A percentile compares a stretch with the other conserved stretches of the same genome.
phyloP scores from a whole-genome alignment of 2,113 vertebrate genomes.

The Poeciliopsis prolifica region DNA sequence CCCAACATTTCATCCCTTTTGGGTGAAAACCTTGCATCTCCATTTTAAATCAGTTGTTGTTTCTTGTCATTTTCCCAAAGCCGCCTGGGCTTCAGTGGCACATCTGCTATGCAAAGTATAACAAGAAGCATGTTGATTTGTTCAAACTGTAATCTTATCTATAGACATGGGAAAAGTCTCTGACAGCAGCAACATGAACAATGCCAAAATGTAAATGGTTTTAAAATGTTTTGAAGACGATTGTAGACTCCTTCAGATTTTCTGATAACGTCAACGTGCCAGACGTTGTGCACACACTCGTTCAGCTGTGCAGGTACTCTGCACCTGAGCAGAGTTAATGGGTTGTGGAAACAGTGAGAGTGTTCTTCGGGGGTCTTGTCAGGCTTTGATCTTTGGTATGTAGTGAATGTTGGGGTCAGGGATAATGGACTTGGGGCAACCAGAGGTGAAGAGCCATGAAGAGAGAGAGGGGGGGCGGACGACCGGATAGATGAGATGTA shows the following conservation, averaged over 20 bases:
- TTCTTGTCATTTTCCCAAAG: too few species aligned
- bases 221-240: too few species aligned
- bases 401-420: slow-evolving; percentile 68
- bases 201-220: too few species aligned
- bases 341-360: slow-evolving; percentile 61
- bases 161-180: too few species aligned
- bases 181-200: too few species aligned
- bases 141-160: too few species aligned
- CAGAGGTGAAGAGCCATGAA: slow-evolving; percentile 57
- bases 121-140: too few species aligned
- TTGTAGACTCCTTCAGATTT: neutral
- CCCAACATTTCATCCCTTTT: too few species aligned
- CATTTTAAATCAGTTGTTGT: too few species aligned
- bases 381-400: slow-evolving; percentile 75
- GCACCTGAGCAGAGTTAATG: slow-evolving; percentile 58
- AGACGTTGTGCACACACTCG: neutral
- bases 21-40: too few species aligned
- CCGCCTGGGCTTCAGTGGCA: too few species aligned
- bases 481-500: slow-evolving; percentile 11
- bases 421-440: slow-evolving; percentile 64
- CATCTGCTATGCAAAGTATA: too few species aligned
- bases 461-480: slow-evolving; percentile 5
- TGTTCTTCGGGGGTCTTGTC: slow-evolving; percentile 55
- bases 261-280: neutral
- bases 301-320: slow-evolving; percentile 28